phyloP scores from a whole-genome alignment of 2,888 invertebrate species.

The Leptogaster cylindrica region DNA sequence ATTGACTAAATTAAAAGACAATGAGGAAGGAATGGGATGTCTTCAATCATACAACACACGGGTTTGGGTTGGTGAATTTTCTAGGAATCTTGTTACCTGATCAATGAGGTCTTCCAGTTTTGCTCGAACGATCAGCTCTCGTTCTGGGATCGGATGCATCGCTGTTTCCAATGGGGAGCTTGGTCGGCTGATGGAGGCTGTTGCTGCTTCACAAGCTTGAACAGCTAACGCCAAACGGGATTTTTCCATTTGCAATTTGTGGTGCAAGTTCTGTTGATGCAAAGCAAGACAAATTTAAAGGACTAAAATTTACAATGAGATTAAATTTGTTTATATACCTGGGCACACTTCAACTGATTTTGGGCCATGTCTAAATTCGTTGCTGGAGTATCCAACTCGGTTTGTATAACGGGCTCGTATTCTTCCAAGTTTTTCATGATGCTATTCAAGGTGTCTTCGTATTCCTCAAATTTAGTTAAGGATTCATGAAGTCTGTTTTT shows the following conservation, averaged over 20 bases:
- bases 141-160: slow-evolving; percentile 82
- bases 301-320: background rate
- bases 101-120: slow-evolving; percentile 90
- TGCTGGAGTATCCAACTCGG: slow-evolving; percentile 76
- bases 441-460: slow-evolving; percentile 86
- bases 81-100: slow-evolving; percentile 78
- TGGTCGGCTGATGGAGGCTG: slow-evolving; percentile 88
- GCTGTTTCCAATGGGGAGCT: slow-evolving; percentile 87
- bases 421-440: slow-evolving; percentile 81
- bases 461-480: slow-evolving; percentile 89
- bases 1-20: too few species aligned
- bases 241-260: slow-evolving; percentile 88
- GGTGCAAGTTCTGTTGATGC: slow-evolving; percentile 69
- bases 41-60: too few species aligned
- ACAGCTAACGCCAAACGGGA: slow-evolving; percentile 83
- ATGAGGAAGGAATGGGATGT: too few species aligned
- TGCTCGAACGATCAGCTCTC: slow-evolving; percentile 83
- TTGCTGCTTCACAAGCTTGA: slow-evolving; percentile 91
- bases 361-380: slow-evolving; percentile 77
- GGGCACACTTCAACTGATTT: slow-evolving; percentile 75
- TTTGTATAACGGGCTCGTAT: slow-evolving; percentile 77
- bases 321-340: slow-evolving; percentile 59
- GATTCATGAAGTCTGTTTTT: slow-evolving; percentile 87
- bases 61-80: too few species aligned
- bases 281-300: background rate